Base-by-base conservation (phyloP, 1,140 invertebrate species). In the Epicauta chinensis region DNA sequence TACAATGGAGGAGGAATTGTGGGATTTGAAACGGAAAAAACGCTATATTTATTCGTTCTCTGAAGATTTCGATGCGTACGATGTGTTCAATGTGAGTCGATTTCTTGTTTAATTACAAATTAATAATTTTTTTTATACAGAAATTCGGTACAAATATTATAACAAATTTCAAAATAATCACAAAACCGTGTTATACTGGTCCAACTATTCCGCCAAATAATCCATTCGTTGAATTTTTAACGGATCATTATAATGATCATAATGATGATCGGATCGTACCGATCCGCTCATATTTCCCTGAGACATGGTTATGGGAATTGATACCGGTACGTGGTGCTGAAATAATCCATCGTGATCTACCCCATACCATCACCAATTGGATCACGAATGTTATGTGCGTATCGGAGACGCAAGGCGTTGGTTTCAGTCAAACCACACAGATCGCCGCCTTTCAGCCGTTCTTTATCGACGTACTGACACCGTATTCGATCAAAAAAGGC, bases 311-410 rank as follows among this genome's bases (percentile, higher is more conserved):
- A 2, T 86, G 82, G 80, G 76, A 83, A 54, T 59, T 84, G 15
- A 65, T 75, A 31, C 63, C 70, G 6, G 73, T 77, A 40, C 48
- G 53, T 29, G 42, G 35, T 40, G 37, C 40, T n/a, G 46, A 52
- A 17, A 51, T 56, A 42, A 38, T 60, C 2, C 47, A 56, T 34
- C 67, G 77, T 11, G 69, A 70, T 29, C 66, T 84, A 29, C 87
- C 87, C 1, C 82, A 89, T 60, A 81, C 83, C 0, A 86, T 89
- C 17, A 89, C 87, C 3, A 77, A 80, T 35, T 89, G 87, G 87
- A 71, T 83, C 3, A 81, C 79, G 1, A 80, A 79, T 15, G 81
- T 84, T 2, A 75, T 87, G 35, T 87, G 86, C 56, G 72, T 87
- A 30, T 81, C 81, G 45, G 67, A 75, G 6, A 66, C 71, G 7